phyloP scores from a whole-genome alignment of 2,797 vertebrate species.

The Neomorphus geoffroyi region DNA sequence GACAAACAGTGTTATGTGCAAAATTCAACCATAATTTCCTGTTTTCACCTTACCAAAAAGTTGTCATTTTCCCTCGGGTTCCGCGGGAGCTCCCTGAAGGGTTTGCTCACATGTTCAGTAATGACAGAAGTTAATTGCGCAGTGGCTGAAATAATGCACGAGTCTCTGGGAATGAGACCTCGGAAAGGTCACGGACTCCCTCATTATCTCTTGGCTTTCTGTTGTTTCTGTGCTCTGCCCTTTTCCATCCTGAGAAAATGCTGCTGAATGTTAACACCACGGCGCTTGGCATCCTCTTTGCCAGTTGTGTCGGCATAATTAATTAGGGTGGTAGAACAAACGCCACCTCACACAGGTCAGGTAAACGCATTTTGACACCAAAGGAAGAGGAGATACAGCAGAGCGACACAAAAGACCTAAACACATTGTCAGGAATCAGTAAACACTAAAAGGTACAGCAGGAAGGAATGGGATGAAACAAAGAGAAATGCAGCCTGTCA shows the following conservation, averaged over 20 bases:
- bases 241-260: background rate
- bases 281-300: background rate
- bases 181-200: background rate
- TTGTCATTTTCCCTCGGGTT: background rate
- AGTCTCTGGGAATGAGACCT: background rate
- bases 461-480: background rate
- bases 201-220: conserved; percentile 1
- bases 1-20: rapidly evolving
- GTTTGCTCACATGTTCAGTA: background rate
- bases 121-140: conserved; percentile 18
- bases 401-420: background rate
- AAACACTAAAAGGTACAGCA: background rate
- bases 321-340: background rate
- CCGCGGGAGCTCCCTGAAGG: rapidly evolving
- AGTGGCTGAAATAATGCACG: background rate
- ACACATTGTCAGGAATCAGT: background rate
- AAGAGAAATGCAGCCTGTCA: background rate
- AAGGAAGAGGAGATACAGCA: background rate
- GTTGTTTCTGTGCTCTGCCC: conserved; percentile 12
- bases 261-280: background rate
- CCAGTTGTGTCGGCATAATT: background rate
- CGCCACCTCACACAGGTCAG: background rate
- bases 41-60: background rate
- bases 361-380: background rate
- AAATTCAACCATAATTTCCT: background rate